Conservation (phyloP, 1,140 invertebrate genomes). For the Meloidogyne hapla region DNA sequence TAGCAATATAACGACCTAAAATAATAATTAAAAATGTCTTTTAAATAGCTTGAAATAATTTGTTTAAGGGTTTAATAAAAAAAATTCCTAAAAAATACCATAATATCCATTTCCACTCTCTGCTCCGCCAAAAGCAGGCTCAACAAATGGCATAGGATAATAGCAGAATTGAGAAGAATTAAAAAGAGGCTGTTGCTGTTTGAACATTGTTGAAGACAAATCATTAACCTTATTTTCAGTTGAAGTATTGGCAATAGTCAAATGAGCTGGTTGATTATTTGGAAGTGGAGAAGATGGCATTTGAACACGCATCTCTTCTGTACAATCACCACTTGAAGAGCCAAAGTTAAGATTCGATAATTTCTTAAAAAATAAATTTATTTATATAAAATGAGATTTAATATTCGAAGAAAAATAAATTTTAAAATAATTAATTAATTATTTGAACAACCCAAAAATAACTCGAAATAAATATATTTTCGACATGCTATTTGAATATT, state of each 20-base stretch:
- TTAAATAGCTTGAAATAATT: not conserved
- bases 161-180: not conserved
- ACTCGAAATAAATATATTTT: too few species aligned
- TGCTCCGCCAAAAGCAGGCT: not conserved
- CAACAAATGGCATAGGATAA: not conserved
- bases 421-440: too few species aligned
- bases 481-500: too few species aligned
- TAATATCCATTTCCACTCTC: constrained; percentile 6
- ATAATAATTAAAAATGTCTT: not conserved
- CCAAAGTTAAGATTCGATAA: not conserved
- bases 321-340: not conserved
- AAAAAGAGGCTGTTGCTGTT: not conserved
- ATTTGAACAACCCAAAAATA: too few species aligned
- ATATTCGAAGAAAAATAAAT: too few species aligned
- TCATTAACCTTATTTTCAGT: not conserved
- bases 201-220: not conserved
- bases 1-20: not conserved
- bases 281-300: not conserved
- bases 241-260: not conserved
- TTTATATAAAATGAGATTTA: too few species aligned
- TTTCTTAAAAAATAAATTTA: too few species aligned
- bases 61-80: not conserved
- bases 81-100: not conserved
- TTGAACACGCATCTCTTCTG: not conserved
- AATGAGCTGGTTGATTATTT: not conserved